These are phyloP conservation scores for Ptychobarbus kaznakovi DNA, from an alignment of 2,797 vertebrate genomes.

Conservation along the genomic window DNA sequence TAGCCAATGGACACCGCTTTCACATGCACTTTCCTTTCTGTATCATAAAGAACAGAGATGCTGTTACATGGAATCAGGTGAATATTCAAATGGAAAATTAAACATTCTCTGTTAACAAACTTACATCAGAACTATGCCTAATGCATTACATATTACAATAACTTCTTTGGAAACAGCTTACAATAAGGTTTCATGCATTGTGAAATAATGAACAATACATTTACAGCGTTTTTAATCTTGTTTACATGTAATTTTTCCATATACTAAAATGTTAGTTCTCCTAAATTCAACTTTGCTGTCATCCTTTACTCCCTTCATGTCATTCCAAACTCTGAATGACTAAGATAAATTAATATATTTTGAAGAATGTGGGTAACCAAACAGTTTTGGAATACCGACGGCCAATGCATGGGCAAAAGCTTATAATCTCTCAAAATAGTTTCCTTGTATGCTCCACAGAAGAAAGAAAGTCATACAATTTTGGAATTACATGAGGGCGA, in stretches of 20 bases:
- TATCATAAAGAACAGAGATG: neutral
- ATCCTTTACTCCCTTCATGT: too few species aligned
- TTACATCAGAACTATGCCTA: neutral
- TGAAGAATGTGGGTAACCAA: neutral
- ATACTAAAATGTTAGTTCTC: neutral
- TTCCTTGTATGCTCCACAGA: too few species aligned
- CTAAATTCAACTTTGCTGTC: too few species aligned
- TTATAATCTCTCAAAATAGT: too few species aligned
- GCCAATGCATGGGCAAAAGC: too few species aligned
- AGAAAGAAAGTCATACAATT: neutral
- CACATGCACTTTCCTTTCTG: neutral
- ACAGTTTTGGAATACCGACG: neutral
- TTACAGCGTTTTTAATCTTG: neutral
- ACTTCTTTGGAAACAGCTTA: neutral
- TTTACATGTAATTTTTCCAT: too few species aligned
- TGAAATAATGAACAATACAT: neutral
- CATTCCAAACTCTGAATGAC: too few species aligned
- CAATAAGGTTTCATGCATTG: neutral
- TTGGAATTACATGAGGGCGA: neutral
- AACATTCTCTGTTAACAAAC: too few species aligned
- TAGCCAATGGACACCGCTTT: neutral
- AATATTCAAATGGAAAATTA: constrained; percentile 8
- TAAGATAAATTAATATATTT: too few species aligned
- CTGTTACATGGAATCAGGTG: neutral
- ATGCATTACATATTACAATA: neutral